Evolutionary conservation across 2,888 invertebrate genomes (phyloP).

Genomic region (Caenorhabditis wallacei): DNA sequence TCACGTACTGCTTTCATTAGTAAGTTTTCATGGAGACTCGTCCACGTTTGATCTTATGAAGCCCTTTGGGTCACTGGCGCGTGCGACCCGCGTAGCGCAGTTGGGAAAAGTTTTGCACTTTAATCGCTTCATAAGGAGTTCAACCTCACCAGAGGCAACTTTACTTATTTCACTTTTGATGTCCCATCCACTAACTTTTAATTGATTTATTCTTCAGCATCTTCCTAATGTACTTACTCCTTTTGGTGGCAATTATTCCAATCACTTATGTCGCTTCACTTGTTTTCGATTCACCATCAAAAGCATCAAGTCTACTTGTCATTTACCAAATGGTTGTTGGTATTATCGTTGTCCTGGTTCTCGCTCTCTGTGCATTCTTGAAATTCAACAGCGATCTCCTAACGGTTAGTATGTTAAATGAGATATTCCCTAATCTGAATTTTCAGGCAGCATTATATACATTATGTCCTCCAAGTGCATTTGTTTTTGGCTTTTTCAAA

Average conservation of each 20-base stretch:
- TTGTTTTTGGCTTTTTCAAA: slow-evolving; percentile 35
- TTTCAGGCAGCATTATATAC: slow-evolving; percentile 19
- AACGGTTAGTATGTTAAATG: background rate
- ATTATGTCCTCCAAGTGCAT: slow-evolving; percentile 35
- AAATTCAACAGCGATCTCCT: background rate
- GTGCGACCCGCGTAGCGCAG: too few species aligned
- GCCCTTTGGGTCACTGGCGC: too few species aligned
- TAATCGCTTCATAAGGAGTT: too few species aligned
- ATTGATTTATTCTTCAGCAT: slow-evolving; percentile 13
- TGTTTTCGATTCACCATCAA: slow-evolving; percentile 15
- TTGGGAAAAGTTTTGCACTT: too few species aligned
- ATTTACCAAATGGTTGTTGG: slow-evolving; percentile 20
- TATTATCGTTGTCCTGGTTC: slow-evolving; percentile 1
- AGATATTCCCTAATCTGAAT: background rate
- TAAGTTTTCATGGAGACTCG: too few species aligned
- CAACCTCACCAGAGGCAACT: too few species aligned
- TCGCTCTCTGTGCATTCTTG: background rate
- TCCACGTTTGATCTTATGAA: too few species aligned
- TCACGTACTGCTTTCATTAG: background rate
- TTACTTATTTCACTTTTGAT: too few species aligned
- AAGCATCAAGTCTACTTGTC: slow-evolving; percentile 8
- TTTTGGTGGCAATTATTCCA: slow-evolving; percentile 16
- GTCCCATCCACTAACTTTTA: background rate
- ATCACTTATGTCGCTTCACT: slow-evolving; percentile 23
- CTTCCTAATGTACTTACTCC: slow-evolving; percentile 1